Evolutionary conservation across 2,888 invertebrate genomes (phyloP).

Genomic region (Parnassius orleans): DNA sequence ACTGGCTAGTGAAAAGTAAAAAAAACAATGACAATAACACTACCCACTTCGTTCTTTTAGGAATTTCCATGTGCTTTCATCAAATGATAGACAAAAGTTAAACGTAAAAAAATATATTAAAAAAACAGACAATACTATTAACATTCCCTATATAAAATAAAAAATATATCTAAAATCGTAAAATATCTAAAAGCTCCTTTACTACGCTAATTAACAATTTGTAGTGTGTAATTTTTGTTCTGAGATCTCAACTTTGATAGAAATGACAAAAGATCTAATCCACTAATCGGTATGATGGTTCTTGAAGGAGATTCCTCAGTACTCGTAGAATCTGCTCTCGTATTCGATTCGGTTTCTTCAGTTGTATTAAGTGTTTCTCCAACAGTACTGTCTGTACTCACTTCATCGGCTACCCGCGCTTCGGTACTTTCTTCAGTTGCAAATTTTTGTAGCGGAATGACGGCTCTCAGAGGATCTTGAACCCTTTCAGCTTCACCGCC

Average conservation of each 20-base stretch:
- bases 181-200: conserved; percentile 4
- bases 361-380: not conserved
- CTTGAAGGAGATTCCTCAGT: not conserved
- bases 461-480: not conserved
- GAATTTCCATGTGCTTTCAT: not conserved
- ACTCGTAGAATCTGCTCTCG: not conserved
- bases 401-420: not conserved
- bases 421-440: not conserved
- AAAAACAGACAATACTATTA: conserved; percentile 1
- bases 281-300: conserved; percentile 7
- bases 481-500: not conserved
- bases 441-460: not conserved
- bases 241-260: conserved; percentile 4
- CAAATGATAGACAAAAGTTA: not conserved
- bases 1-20: too few relatives aligned
- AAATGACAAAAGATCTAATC: conserved; percentile 6
- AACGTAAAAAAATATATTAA: conserved; percentile 1
- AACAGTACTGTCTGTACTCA: not conserved
- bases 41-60: not conserved
- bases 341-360: not conserved
- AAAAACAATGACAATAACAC: too few relatives aligned
- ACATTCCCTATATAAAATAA: conserved; percentile 9
- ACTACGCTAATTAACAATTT: conserved; percentile 10
- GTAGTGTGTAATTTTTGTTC: conserved; percentile 3
- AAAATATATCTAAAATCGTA: conserved; percentile 3